Percentiles rank a stretch among this genome's conserved stretches.
Evolutionary conservation across 2,888 invertebrate genomes (phyloP).

Genomic region (Busseola fusca): DNA sequence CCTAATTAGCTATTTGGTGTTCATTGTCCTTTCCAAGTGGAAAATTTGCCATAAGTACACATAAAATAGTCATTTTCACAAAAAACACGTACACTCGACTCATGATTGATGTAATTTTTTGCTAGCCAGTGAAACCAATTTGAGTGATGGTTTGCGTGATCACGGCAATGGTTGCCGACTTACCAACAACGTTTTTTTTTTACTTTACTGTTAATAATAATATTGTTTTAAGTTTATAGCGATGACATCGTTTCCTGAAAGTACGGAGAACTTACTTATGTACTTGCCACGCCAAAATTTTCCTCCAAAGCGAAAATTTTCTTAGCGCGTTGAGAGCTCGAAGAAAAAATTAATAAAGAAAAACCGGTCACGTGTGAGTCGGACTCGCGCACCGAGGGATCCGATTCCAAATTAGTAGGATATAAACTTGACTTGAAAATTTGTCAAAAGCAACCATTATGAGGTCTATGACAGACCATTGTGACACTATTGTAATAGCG

Average conservation of each 20-base stretch:
- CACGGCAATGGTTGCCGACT: conserved; percentile 29
- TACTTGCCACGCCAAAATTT: neutral
- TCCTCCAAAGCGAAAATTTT: neutral
- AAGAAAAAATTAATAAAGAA: neutral
- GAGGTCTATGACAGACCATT: too few species aligned
- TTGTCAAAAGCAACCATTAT: too few species aligned
- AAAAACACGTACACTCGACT: conserved; percentile 48
- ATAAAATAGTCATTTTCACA: conserved; percentile 34
- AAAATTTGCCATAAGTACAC: conserved; percentile 33
- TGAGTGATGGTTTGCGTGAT: conserved; percentile 56
- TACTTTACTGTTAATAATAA: conserved; percentile 25
- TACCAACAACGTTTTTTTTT: conserved; percentile 34
- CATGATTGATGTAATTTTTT: conserved; percentile 64
- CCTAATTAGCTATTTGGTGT: conserved; percentile 28
- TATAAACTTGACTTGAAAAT: too few species aligned
- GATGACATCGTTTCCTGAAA: conserved; percentile 2
- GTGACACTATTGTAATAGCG: too few species aligned
- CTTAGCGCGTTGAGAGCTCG: neutral
- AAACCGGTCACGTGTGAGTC: too few species aligned
- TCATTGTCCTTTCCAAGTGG: conserved; percentile 17
- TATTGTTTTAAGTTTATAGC: conserved; percentile 28
- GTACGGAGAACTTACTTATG: neutral
- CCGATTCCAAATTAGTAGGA: too few species aligned
- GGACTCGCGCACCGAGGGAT: too few species aligned
- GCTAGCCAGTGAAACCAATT: conserved; percentile 59